Evolutionary conservation across 2,113 vertebrate genomes (phyloP).

Genomic region (Pollachius pollachius): DNA sequence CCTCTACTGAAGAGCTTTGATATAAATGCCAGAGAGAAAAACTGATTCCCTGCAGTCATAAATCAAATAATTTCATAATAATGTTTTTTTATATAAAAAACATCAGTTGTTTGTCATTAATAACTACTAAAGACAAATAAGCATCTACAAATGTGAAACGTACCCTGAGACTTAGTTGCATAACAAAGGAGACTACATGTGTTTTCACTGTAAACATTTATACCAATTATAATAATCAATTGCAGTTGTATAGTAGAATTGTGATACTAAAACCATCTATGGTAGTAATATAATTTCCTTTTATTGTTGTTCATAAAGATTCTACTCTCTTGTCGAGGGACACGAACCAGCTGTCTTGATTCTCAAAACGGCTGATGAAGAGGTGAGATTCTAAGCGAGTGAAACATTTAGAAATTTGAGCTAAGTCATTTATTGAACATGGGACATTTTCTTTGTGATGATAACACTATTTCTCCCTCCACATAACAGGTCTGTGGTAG

Average conservation of each 20-base stretch:
- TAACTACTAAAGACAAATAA: constrained; percentile 2
- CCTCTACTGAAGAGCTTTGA: not conserved
- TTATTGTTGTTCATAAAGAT: constrained; percentile 55
- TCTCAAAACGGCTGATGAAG: constrained; percentile 76
- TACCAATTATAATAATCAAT: too few species aligned
- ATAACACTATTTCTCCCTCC: constrained; percentile 1
- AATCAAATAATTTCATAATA: not conserved
- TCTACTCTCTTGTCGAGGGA: constrained; percentile 78
- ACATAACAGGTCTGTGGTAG: constrained; percentile 79
- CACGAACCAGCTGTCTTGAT: constrained; percentile 77
- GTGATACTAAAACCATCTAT: too few species aligned
- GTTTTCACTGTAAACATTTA: constrained; percentile 59
- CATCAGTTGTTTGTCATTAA: not conserved
- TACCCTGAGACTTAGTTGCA: constrained; percentile 10
- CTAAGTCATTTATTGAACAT: not conserved
- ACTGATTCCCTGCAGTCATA: not conserved
- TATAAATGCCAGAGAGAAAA: too few species aligned
- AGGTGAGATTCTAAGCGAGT: constrained; percentile 59
- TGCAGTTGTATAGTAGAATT: too few species aligned
- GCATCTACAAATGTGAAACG: constrained; percentile 10
- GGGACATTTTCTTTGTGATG: not conserved
- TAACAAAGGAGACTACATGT: constrained; percentile 4
- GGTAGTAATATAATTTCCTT: not conserved
- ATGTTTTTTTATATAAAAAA: not conserved
- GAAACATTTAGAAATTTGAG: not conserved